Evolutionary conservation across 2,888 invertebrate species (phyloP).

Genomic region (Drosophila algonquin): DNA sequence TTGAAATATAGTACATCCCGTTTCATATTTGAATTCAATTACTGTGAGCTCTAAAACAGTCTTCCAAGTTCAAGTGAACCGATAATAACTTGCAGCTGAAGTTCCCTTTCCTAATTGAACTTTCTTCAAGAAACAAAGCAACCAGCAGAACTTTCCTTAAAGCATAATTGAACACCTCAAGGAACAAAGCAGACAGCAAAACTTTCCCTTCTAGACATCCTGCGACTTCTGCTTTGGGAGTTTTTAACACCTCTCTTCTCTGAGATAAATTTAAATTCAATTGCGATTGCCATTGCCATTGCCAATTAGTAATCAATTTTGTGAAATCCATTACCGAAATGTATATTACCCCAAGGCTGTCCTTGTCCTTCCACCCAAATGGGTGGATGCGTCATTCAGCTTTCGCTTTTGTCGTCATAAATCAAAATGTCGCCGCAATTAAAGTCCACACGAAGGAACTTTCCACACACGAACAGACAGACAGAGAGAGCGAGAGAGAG

Average conservation of each 20-base stretch:
- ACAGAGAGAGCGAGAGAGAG: not conserved
- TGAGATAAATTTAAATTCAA: not conserved
- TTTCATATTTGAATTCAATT: too few species aligned
- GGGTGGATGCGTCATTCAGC: conserved; percentile 29
- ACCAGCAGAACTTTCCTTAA: not conserved
- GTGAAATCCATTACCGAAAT: conserved; percentile 1
- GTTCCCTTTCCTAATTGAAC: too few species aligned
- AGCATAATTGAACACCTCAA: not conserved
- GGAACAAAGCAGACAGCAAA: not conserved
- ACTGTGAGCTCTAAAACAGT: too few species aligned
- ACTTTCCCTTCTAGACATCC: not conserved
- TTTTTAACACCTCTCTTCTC: not conserved
- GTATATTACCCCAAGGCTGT: not conserved
- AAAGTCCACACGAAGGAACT: conserved; percentile 33
- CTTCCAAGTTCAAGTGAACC: not conserved
- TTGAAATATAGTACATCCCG: too few species aligned
- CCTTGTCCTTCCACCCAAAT: not conserved
- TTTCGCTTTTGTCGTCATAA: conserved; percentile 52
- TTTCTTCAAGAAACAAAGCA: too few species aligned
- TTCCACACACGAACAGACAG: not conserved
- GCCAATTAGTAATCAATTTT: conserved; percentile 9
- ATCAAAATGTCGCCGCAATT: conserved; percentile 60
- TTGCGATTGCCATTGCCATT: conserved; percentile 6
- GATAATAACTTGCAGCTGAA: not conserved
- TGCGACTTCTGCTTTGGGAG: not conserved